Conservation (phyloP, 2,888 invertebrate genomes). For the Venusia cambrica region DNA sequence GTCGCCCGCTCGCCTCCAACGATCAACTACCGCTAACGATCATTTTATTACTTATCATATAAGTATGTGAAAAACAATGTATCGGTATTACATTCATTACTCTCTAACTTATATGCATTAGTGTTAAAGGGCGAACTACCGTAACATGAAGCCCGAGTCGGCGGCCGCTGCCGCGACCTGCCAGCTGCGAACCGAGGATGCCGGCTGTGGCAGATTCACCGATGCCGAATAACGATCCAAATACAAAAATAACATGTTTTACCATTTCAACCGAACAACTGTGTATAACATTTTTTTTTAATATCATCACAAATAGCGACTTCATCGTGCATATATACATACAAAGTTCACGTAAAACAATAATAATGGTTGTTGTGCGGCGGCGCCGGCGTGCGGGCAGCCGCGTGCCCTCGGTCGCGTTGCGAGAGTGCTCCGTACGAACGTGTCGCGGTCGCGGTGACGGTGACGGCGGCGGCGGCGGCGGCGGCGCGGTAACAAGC, state of each 20-base stretch:
- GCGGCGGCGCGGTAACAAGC: constrained; percentile 65
- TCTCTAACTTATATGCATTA: constrained; percentile 58
- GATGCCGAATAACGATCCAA: constrained; percentile 53
- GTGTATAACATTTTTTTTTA: constrained; percentile 54
- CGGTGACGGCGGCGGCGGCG: constrained; percentile 33
- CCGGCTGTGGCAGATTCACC: constrained; percentile 43
- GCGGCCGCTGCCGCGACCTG: constrained; percentile 21
- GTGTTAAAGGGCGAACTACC: constrained; percentile 52
- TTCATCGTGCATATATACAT: constrained; percentile 75
- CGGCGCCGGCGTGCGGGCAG: constrained; percentile 38
- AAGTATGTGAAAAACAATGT: constrained; percentile 74
- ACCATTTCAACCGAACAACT: constrained; percentile 50
- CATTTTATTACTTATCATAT: constrained; percentile 71
- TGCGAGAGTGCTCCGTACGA: too few relatives aligned
- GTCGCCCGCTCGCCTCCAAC: constrained; percentile 56
- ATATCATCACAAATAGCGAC: constrained; percentile 67
- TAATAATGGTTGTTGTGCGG: constrained; percentile 34
- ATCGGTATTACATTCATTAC: constrained; percentile 56
- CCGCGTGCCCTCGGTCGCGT: constrained; percentile 44
- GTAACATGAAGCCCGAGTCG: constrained; percentile 39
- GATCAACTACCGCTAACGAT: constrained; percentile 70
- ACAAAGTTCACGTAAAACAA: constrained; percentile 58
- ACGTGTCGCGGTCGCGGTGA: constrained; percentile 3
- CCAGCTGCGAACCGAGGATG: too few relatives aligned
- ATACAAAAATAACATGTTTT: constrained; percentile 73